Evolutionary conservation across 2,888 invertebrate genomes (phyloP).

Genomic region (Acanthosepion esculentum): DNA sequence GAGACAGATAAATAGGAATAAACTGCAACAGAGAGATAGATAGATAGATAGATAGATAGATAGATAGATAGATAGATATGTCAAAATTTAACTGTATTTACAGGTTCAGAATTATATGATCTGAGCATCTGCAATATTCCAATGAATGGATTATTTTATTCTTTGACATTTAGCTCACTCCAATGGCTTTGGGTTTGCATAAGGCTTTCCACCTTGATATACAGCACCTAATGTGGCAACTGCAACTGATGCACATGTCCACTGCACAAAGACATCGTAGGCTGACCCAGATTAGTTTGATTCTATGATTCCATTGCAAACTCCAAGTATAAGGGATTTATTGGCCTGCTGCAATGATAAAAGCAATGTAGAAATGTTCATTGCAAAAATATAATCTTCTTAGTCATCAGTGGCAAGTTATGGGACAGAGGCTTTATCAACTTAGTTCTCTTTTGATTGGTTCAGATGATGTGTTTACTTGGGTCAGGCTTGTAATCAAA

Average conservation of each 20-base stretch:
- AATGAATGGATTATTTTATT: neutral
- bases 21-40: too few species aligned
- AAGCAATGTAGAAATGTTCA: neutral
- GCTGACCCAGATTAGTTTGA: conserved; percentile 18
- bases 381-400: neutral
- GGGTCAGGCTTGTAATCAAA: neutral
- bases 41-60: neutral
- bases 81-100: neutral
- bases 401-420: neutral
- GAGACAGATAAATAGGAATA: neutral
- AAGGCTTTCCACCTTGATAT: neutral
- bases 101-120: neutral
- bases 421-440: neutral
- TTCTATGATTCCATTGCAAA: neutral
- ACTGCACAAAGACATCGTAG: neutral
- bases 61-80: neutral
- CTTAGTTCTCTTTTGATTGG: neutral
- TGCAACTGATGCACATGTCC: neutral
- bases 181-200: neutral
- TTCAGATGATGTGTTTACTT: neutral
- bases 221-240: neutral
- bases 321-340: neutral
- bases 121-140: neutral
- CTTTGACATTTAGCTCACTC: neutral
- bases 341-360: neutral